Base-by-base conservation (phyloP, 2,888 invertebrate species). In the Melanchra persicariae region DNA sequence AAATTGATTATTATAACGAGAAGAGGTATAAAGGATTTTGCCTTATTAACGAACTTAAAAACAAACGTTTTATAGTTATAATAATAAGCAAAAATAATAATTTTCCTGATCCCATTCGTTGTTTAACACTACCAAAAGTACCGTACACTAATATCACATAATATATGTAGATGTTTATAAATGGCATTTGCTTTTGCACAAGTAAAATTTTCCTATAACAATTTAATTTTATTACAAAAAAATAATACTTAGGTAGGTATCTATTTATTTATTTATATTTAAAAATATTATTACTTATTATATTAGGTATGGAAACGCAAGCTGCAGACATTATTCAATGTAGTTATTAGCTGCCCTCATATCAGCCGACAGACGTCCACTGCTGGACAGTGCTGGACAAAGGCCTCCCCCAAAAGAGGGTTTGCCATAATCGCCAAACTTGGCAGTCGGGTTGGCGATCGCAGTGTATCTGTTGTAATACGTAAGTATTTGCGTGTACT, bases 1-100 rank as follows among this genome's bases (percentile, higher is more conserved):
- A 43, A 68, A 43, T 67, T 34, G 26, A 57, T 43, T 37, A 52
- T 24, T 43, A 64, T 57, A 52, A 60, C 54, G 22, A 30, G 19
- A 55, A n/a, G n/a, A 17, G 17, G 9, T 19, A 69, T 47, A 9
- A 26, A 26, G 1, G 15, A 10, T 37, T 37, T 60, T 22, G 1
- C 37, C 6, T n/a, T 24, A 22, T 1, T 26, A 15, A 52, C 7
- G 10, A 40, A 22, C 22, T 34, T 7, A 24, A 43, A 51, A 24
- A 70, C 37, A 55, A 67, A 40, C 34, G n/a, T 22, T 47, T 10
- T 47, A 7, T 3, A 22, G 19, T 19, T 47, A n/a, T n/a, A n/a
- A n/a, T n/a, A n/a, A n/a, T n/a, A n/a, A 4, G 19, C n/a, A 6
- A 10, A 55, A 55, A 54, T 54, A 34, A 55, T 55, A 10, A 10